A percentile compares a stretch with the other conserved stretches of the same genome.
Conservation (phyloP, 2,797 vertebrate species). For the Meriones psammophilus region DNA sequence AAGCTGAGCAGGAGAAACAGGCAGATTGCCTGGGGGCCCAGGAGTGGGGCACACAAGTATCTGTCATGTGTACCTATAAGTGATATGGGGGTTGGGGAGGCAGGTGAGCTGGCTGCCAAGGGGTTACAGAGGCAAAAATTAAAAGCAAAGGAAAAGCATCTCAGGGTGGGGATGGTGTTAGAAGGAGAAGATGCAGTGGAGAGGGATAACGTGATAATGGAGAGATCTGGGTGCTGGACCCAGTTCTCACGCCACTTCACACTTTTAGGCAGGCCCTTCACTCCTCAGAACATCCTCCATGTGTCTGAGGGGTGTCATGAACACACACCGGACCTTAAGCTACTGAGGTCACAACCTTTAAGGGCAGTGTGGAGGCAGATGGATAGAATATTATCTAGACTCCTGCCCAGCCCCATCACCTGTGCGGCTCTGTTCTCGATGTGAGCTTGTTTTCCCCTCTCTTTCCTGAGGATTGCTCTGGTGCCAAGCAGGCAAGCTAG, state of each 20-base stretch:
- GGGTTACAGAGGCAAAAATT: not conserved
- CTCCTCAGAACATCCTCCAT: not conserved
- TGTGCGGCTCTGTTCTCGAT: not conserved
- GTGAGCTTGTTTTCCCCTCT: not conserved
- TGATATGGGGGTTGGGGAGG: not conserved
- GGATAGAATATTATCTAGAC: not conserved
- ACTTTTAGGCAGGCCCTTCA: not conserved
- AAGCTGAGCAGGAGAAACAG: not conserved
- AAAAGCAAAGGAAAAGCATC: not conserved
- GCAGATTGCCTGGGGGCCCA: not conserved
- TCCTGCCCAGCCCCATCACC: not conserved
- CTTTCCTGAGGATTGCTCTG: not conserved
- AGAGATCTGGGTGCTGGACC: not conserved
- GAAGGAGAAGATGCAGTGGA: not conserved
- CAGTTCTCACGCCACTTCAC: not conserved
- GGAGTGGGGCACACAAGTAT: not conserved
- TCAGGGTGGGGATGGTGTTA: no score
- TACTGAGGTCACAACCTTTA: not conserved
- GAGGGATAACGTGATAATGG: no score
- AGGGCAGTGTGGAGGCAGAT: not conserved
- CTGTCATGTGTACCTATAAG: not conserved
- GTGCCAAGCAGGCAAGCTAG: not conserved
- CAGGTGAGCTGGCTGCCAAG: no score
- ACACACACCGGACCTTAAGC: fast-evolving
- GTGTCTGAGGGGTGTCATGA: not conserved